phyloP scores from a whole-genome alignment of 2,113 vertebrate species.

The Loxodonta africana region DNA sequence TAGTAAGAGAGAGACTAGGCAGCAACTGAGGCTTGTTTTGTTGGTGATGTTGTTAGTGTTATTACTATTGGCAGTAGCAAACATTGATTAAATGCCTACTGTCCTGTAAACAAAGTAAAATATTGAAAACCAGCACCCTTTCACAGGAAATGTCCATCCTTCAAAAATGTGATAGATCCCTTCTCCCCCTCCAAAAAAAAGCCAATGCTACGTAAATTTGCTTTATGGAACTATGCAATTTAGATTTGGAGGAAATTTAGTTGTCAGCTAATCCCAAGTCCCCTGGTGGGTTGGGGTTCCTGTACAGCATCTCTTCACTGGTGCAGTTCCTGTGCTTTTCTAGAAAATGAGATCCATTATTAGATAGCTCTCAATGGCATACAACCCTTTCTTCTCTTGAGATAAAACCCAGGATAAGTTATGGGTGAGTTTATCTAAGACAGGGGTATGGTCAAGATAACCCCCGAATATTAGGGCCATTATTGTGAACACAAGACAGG shows the following conservation, averaged over 20 bases:
- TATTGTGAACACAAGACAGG: slow-evolving; percentile 36
- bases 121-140: not conserved
- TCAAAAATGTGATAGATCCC: not conserved
- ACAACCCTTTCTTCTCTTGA: slow-evolving; percentile 23
- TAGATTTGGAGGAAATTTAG: not conserved
- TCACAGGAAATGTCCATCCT: not conserved
- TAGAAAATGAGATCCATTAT: slow-evolving; percentile 23
- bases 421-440: slow-evolving; percentile 32
- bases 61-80: slow-evolving; percentile 60
- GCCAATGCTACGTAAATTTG: not conserved
- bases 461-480: not conserved
- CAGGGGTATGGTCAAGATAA: not conserved
- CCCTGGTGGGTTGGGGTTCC: not conserved
- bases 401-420: slow-evolving; percentile 10
- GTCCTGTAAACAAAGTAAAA: not conserved
- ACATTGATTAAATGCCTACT: slow-evolving; percentile 49
- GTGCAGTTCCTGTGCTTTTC: not conserved
- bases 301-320: not conserved
- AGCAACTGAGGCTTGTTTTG: slow-evolving; percentile 40
- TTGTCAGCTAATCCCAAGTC: slow-evolving; percentile 27
- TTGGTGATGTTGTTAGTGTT: slow-evolving; percentile 61
- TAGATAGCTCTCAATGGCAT: slow-evolving; percentile 3
- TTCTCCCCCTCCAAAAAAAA: not conserved
- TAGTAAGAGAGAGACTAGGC: not conserved
- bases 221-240: not conserved